Base-by-base conservation (phyloP, 2,113 vertebrate genomes). In the Deroptyus accipitrinus region DNA sequence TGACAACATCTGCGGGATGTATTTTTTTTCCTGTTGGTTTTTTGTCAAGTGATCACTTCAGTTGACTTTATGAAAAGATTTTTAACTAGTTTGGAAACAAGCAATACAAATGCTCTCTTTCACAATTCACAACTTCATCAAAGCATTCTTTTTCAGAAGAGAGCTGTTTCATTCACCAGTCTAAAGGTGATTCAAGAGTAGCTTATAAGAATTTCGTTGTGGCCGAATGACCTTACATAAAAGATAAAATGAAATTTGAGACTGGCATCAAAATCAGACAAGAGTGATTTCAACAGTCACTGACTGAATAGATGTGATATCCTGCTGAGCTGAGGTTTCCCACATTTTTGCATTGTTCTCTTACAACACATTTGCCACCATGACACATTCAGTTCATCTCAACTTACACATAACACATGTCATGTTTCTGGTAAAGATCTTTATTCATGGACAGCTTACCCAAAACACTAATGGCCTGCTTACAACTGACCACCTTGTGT, bases 31-130 rank as follows among this genome's bases (percentile, higher is more conserved):
- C 33, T 89, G 42, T 33, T 67, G 41, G 33, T 62, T 69, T 94
- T 80, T 72, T 83, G 4, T 39, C 46, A 64, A 77, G 22, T 46
- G 25, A 46, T 69, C 4, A 37, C 39, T 92, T 61, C 35, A 77
- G 78, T 11, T 64, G 39, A 42, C 20, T 52, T 82, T 8, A 85
- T 9, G 20, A 70, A 78, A 82, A 66, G 7, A 70, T 52, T 82
- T 92, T 92, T 42, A 87, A 84, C 23, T 66, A 49, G 22, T 49
- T 31, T 83, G 31, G 63, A 55, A 89, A 80, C 10, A 70, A 88
- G 59, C 7, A 19, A 76, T 19, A 39, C 10, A 80, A 57, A 33
- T 27, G 7, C 22, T 48, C 17, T 59, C 39, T 41, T 70, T 39
- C 49, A 83, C 39, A 83, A 51, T 61, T 86, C 64, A 46, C 25